Conservation (phyloP, 2,888 invertebrate species). For the Trissolcus japonicus region DNA sequence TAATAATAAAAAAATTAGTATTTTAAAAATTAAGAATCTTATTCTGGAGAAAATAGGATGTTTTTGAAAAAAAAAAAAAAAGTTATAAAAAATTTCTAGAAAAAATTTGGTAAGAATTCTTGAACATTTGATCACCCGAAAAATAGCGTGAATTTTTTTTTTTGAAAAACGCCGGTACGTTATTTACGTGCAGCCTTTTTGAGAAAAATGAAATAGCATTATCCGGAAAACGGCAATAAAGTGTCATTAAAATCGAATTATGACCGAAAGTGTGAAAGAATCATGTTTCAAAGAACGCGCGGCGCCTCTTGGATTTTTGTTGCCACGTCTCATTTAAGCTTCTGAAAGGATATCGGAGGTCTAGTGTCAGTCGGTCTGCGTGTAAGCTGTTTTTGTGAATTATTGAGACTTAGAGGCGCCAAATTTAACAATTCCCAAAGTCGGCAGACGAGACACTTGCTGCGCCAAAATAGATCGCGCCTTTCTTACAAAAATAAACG, state of each 20-base stretch:
- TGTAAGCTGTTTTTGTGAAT: conserved; percentile 24
- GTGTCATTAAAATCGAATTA: conserved; percentile 50
- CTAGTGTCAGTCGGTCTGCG: conserved; percentile 16
- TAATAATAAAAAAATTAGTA: too few species aligned
- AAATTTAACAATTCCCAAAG: conserved; percentile 36
- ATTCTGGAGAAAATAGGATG: too few species aligned
- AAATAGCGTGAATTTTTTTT: neutral
- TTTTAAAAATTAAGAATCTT: too few species aligned
- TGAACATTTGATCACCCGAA: neutral
- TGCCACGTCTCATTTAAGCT: conserved; percentile 45
- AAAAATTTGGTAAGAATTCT: too few species aligned
- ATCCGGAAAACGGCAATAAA: conserved; percentile 47
- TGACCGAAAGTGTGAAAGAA: conserved; percentile 40
- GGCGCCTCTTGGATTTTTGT: conserved; percentile 36
- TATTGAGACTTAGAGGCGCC: conserved; percentile 44
- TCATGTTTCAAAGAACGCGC: conserved; percentile 42
- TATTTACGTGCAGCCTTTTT: too few species aligned
- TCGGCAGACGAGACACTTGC: conserved; percentile 29
- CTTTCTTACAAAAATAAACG: neutral
- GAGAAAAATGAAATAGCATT: conserved; percentile 19
- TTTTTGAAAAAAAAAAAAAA: too few species aligned
- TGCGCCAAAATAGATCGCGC: conserved; percentile 10
- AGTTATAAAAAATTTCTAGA: too few species aligned
- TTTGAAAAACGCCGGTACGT: conserved; percentile 13
- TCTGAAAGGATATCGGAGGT: conserved; percentile 35